These are phyloP conservation scores for Numenius phaeopus DNA, from an alignment of 2,797 vertebrate species.

Conservation along the genomic window DNA sequence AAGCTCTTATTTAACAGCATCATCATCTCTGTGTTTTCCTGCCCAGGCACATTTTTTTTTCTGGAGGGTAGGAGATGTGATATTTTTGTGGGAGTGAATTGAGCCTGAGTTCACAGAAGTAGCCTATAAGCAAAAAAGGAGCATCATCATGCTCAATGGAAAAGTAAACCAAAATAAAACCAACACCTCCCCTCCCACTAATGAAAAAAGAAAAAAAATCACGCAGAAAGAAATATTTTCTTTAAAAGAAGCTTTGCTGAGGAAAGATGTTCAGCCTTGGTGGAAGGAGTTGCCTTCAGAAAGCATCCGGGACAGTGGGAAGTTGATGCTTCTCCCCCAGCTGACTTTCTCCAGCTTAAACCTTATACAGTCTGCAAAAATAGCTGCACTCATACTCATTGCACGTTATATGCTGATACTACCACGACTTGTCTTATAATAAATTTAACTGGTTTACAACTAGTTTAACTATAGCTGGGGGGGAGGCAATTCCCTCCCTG, in stretches of 20 bases:
- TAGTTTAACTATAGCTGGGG: neutral
- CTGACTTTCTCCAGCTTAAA: neutral
- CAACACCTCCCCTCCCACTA: rapidly evolving
- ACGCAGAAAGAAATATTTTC: neutral
- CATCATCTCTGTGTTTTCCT: neutral
- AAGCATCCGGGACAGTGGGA: neutral
- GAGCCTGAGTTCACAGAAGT: neutral
- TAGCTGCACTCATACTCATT: rapidly evolving
- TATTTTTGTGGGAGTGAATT: neutral
- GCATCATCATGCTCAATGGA: neutral
- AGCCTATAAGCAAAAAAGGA: neutral
- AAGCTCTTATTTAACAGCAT: neutral
- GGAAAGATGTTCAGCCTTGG: neutral
- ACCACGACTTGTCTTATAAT: neutral
- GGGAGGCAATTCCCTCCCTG: neutral
- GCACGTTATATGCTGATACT: neutral
- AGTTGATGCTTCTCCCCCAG: neutral
- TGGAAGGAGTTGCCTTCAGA: neutral
- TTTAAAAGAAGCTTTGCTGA: neutral
- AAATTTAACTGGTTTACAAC: neutral
- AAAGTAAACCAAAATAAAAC: neutral
- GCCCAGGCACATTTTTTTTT: neutral
- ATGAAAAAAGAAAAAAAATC: neutral
- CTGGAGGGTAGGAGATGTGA: neutral
- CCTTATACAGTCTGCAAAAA: neutral